Percentiles rank a stretch among this genome's conserved stretches.
Evolutionary conservation across 1,140 invertebrate species (phyloP).

Genomic region (Drosophila pandora): DNA sequence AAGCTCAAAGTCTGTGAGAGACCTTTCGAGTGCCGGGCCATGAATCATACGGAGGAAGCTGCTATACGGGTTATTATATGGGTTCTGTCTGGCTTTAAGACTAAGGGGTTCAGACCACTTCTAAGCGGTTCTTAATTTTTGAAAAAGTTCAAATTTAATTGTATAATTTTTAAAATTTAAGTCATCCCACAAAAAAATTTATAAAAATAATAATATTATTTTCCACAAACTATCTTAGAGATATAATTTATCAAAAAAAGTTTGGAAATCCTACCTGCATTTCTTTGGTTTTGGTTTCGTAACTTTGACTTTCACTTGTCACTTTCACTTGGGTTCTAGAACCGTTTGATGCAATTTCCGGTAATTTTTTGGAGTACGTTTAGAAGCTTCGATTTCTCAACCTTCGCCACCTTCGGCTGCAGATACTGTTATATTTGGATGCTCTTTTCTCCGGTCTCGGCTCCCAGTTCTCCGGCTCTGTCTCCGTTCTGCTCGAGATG

Average conservation of each 20-base stretch:
- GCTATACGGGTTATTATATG: slow-evolving; percentile 8
- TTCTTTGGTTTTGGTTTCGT: slow-evolving; percentile 5
- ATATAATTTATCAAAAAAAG: slow-evolving; percentile 1
- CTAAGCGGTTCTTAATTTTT: background rate
- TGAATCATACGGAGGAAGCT: slow-evolving; percentile 26
- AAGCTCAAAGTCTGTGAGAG: slow-evolving; percentile 20
- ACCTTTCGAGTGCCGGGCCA: background rate
- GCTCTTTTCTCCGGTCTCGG: background rate
- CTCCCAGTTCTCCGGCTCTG: background rate
- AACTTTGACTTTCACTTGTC: slow-evolving; percentile 25
- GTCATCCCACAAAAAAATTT: too few relatives aligned
- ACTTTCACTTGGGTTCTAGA: slow-evolving; percentile 44
- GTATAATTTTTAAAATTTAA: too few relatives aligned
- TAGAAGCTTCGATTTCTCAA: slow-evolving; percentile 13
- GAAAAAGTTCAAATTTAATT: background rate
- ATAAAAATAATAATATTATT: background rate
- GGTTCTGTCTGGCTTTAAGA: background rate
- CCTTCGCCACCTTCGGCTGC: slow-evolving; percentile 9
- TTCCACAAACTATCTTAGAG: background rate
- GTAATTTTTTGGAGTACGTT: background rate
- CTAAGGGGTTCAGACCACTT: background rate
- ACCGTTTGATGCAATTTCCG: slow-evolving; percentile 19
- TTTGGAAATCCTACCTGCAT: slow-evolving; percentile 43
- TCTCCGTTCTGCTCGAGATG: slow-evolving; percentile 55
- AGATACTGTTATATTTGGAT: slow-evolving; percentile 3